These are phyloP conservation scores for Panorpa germanica DNA, from an alignment of 2,888 invertebrate species.

Conservation along the genomic window DNA sequence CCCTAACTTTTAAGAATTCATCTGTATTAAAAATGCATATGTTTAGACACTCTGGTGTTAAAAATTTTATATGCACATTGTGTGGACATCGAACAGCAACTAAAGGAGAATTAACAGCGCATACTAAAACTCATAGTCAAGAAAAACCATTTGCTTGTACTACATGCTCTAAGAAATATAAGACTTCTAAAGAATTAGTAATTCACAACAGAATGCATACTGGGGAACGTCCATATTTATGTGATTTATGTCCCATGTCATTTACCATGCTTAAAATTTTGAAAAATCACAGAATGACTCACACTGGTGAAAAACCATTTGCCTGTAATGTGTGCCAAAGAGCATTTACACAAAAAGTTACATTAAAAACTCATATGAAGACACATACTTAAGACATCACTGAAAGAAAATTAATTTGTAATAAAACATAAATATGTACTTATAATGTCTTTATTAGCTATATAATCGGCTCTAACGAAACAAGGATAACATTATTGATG, in stretches of 20 bases:
- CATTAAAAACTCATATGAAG: conserved; percentile 11
- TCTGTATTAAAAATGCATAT: conserved; percentile 11
- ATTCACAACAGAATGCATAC: conserved; percentile 11
- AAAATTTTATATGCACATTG: no score
- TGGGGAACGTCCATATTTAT: conserved; percentile 10
- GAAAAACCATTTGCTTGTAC: conserved; percentile 11
- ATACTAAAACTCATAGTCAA: no score
- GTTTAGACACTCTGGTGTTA: no score
- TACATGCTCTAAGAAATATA: conserved; percentile 11
- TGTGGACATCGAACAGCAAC: no score
- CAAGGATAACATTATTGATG: no score
- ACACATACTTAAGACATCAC: no score
- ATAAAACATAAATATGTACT: no score
- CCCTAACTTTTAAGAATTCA: conserved; percentile 11
- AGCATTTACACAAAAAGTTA: conserved; percentile 11
- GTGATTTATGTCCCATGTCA: conserved; percentile 10
- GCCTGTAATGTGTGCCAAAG: conserved; percentile 9
- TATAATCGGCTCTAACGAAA: no score
- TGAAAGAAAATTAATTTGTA: no score
- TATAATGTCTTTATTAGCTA: no score
- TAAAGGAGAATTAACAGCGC: no score
- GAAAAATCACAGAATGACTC: conserved; percentile 11
- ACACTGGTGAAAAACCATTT: conserved; percentile 11
- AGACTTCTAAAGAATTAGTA: conserved; percentile 11
- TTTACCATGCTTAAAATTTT: conserved; percentile 12